Evolutionary conservation across 2,797 vertebrate species (phyloP), one percentile per base, ranked within the genome.

Genomic region (Valencia hispanica): DNA sequence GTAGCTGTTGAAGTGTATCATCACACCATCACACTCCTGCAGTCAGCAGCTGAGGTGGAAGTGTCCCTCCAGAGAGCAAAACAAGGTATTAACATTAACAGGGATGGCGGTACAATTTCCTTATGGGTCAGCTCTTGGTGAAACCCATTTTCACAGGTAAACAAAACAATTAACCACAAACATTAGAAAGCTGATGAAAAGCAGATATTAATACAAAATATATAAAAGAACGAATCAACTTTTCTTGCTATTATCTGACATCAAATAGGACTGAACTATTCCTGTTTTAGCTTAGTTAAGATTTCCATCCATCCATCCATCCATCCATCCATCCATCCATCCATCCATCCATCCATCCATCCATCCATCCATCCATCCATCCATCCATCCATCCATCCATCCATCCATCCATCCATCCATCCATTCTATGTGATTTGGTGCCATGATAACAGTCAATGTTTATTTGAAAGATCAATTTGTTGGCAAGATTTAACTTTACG

Each of bases 11-110:
- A 61, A 87, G 68, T 80, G 75, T 32, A 15, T 43, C 61, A 51
- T 81, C 75, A 36, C 73, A 80, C 77, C 61, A 51, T 81, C 75
- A 36, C 73, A 80, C 77, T 72, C 50, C 78, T 82, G 76, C 57
- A 34, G 65, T 87, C 84, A 87, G 81, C 84, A 82, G 74, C 78
- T 70, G 70, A 87, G 78, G 78, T 53, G 41, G 45, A 73, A 75
- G 48, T 39, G 50, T 76, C 36, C 51, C 61, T 75, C 51, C 69
- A 5, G 79, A 76, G 61, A 72, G 17, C 65, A 6, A 45, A 75
- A 71, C 71, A 45, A 79, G 47, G 71, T 65, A 57, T 68, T 27
- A 39, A 43, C 72, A 66, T 43, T 27, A 20, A 27, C 11, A 10
- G n/a, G 63, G 65, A 27, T n/a, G 65, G 22, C 0, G 74, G 77